Base-by-base conservation (phyloP, 1,140 invertebrate species). In the Rhyacophila brunnea region DNA sequence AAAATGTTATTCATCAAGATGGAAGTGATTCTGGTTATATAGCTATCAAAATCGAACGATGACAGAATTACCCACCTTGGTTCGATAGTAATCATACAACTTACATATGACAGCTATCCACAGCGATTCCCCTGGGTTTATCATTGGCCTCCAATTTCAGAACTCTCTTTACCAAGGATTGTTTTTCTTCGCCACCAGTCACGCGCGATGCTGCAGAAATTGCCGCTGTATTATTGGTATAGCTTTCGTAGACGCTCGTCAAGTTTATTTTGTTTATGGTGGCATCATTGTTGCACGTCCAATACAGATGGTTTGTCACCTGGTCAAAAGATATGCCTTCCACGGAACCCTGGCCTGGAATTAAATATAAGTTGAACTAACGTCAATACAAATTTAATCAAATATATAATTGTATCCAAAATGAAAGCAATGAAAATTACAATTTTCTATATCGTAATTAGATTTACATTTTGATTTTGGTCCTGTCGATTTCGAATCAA, bases 201-300 rank as follows among this genome's bases (percentile, higher is more conserved):
- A 49, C 52, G 10, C 40, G 49, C 46, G 20, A 10, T 20, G 19
- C 5, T 28, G 4, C 23, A 3, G 23, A 9, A 9, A 9, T 28
- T 4, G 15, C 1, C 14, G 35, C 7, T 65, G 36, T 19, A 20
- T 19, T 7, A 15, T 13, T n/a, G 15, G 38, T 40, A n/a, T 13
- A 19, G 15, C 13, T 34, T 9, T 66, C 15, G 7, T 56, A 49
- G 5, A 47, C 52, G 14, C 19, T 23, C 0, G 48, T 54, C 38
- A 65, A 32, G 23, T 52, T 44, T 6, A 62, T 14, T 35, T 62
- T 62, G 47, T 65, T 65, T 36, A 94, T 87, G 3, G 87, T 85
- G 0, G 88, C 86, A 70, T 90, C 85, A 67, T 85, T 88, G 68
- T 89, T 90, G 65, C 90, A 91, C 1, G 93, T 95, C 89, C 90